A percentile compares a stretch with the other conserved stretches of the same genome.
Conservation (phyloP, 2,113 vertebrate genomes). For the Ceuthmochares aereus region DNA sequence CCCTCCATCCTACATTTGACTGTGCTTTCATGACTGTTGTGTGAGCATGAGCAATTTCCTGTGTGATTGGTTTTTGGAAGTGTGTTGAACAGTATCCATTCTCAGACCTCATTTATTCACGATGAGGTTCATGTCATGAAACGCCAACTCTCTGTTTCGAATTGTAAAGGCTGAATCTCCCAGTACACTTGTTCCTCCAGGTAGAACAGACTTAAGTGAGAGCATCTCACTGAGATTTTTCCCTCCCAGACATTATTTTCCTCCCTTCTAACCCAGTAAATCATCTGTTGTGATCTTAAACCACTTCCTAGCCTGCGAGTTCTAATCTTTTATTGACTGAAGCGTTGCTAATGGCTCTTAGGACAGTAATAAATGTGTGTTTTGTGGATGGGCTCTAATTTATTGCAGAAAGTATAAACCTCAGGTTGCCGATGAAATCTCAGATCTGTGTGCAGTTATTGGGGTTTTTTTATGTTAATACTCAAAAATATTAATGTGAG, state of each 20-base stretch:
- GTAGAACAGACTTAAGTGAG: neutral
- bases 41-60: constrained; percentile 35
- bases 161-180: constrained; percentile 31
- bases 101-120: constrained; percentile 53
- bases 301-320: neutral
- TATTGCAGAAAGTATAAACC: neutral
- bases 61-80: constrained; percentile 33
- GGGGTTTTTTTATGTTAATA: neutral
- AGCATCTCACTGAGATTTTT: neutral
- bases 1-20: neutral
- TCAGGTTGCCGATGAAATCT: neutral
- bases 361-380: neutral
- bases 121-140: constrained; percentile 38
- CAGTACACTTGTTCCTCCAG: neutral
- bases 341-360: neutral
- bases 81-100: constrained; percentile 18
- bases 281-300: neutral
- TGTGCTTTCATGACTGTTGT: neutral
- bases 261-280: neutral
- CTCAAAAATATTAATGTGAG: neutral
- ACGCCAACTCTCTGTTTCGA: constrained; percentile 11
- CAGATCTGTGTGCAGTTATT: neutral
- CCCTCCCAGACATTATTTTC: neutral
- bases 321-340: neutral
- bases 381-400: neutral